phyloP scores from a whole-genome alignment of 1,140 invertebrate genomes.

The Cydia fagiglandana region DNA sequence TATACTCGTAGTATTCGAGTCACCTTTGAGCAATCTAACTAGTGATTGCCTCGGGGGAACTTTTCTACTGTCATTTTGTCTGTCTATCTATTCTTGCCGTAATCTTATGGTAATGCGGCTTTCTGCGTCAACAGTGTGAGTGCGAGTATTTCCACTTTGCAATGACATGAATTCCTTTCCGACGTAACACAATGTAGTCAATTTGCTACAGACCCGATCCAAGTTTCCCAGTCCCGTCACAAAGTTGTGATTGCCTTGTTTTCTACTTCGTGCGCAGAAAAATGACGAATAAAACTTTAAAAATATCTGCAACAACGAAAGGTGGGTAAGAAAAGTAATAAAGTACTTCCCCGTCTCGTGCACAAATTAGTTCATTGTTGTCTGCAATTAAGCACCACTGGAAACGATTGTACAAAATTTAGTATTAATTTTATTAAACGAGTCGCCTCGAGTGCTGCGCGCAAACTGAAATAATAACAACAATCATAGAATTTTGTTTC shows the following conservation, averaged over 20 bases:
- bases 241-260: conserved; percentile 64
- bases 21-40: conserved; percentile 1
- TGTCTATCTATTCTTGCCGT: conserved; percentile 9
- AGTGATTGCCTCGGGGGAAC: not conserved
- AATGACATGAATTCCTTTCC: conserved; percentile 42
- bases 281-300: conserved; percentile 57
- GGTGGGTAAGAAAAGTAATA: conserved; percentile 30
- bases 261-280: conserved; percentile 53
- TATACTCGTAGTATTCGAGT: not conserved
- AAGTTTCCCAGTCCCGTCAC: conserved; percentile 50
- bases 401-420: conserved; percentile 21
- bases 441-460: conserved; percentile 6
- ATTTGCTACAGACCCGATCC: conserved; percentile 49
- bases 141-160: conserved; percentile 35
- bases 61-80: conserved; percentile 18
- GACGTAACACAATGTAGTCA: conserved; percentile 58
- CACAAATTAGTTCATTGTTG: conserved; percentile 31
- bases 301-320: conserved; percentile 37
- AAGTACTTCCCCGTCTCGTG: conserved; percentile 9
- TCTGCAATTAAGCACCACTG: conserved; percentile 26
- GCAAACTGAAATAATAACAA: conserved; percentile 7
- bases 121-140: conserved; percentile 24
- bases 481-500: not conserved
- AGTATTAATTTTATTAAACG: conserved; percentile 13
- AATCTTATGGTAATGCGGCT: conserved; percentile 23